Percentiles rank a stretch among this genome's conserved stretches.
Conservation (phyloP, 1,140 invertebrate genomes). For the Globodera rostochiensis region DNA sequence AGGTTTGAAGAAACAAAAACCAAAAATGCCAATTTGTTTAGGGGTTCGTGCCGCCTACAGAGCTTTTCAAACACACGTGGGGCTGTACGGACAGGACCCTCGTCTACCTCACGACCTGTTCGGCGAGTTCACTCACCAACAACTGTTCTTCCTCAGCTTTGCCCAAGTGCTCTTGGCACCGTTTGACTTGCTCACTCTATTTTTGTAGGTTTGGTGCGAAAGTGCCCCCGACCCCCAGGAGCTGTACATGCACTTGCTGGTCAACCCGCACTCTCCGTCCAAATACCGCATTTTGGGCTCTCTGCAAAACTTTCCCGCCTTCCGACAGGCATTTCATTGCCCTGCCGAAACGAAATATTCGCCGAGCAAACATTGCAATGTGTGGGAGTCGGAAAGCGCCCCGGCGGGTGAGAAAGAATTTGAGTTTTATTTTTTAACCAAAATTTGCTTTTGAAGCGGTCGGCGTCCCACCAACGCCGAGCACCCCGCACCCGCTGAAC, state of each 20-base stretch:
- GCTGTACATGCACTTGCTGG: conserved; percentile 24
- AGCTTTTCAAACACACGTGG: conserved; percentile 33
- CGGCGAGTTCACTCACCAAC: conserved; percentile 43
- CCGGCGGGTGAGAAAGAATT: not conserved
- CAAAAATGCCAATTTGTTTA: conserved; percentile 15
- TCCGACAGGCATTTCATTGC: conserved; percentile 58
- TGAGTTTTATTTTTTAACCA: conserved; percentile 5
- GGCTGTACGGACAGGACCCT: conserved; percentile 43
- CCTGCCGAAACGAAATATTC: conserved; percentile 39
- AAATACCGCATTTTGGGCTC: conserved; percentile 58
- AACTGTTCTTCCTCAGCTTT: conserved; percentile 54
- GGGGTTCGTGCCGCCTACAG: conserved; percentile 51
- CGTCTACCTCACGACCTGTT: conserved; percentile 35
- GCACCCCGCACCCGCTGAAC: conserved; percentile 1
- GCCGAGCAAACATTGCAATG: conserved; percentile 55
- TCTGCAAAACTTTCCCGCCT: conserved; percentile 63
- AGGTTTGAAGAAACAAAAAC: conserved; percentile 2
- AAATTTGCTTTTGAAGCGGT: conserved; percentile 6
- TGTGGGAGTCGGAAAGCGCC: conserved; percentile 46
- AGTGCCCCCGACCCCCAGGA: conserved; percentile 1
- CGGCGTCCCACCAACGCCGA: conserved; percentile 15
- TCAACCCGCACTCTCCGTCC: conserved; percentile 45
- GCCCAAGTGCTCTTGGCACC: conserved; percentile 15
- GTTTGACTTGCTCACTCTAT: not conserved
- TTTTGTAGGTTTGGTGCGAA: conserved; percentile 22